Evolutionary conservation across 2,113 vertebrate species (phyloP).

Genomic region (Astur gentilis): DNA sequence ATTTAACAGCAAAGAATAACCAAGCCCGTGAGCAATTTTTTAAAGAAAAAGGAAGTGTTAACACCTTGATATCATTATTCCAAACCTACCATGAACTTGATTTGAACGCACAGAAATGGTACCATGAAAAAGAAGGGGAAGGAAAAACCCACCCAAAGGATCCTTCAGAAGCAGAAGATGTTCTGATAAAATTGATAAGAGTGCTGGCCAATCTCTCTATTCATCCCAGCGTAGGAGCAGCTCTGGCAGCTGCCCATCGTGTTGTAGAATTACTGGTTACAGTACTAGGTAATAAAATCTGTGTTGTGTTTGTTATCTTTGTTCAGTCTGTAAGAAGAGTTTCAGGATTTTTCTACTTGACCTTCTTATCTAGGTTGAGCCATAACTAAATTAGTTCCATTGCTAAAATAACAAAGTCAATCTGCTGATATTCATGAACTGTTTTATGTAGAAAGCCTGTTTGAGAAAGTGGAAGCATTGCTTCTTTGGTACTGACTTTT

Average conservation of each 20-base stretch:
- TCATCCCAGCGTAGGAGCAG: constrained; percentile 76
- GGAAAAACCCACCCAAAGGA: not conserved
- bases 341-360: not conserved
- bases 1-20: constrained; percentile 83
- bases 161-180: constrained; percentile 76
- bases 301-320: not conserved
- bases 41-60: constrained; percentile 70
- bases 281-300: constrained; percentile 80
- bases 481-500: not conserved
- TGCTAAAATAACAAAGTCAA: not conserved
- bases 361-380: not conserved
- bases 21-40: constrained; percentile 79
- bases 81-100: constrained; percentile 72
- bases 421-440: not conserved
- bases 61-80: constrained; percentile 79
- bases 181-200: constrained; percentile 90
- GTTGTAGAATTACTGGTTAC: constrained; percentile 79
- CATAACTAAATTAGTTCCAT: not conserved
- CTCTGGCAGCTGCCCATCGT: constrained; percentile 69
- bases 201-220: constrained; percentile 89
- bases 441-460: not conserved
- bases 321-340: not conserved
- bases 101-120: not conserved
- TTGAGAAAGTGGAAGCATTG: not conserved
- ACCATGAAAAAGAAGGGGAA: not conserved